Conservation (phyloP, 1,140 invertebrate species). For the Marisa cornuarietis region DNA sequence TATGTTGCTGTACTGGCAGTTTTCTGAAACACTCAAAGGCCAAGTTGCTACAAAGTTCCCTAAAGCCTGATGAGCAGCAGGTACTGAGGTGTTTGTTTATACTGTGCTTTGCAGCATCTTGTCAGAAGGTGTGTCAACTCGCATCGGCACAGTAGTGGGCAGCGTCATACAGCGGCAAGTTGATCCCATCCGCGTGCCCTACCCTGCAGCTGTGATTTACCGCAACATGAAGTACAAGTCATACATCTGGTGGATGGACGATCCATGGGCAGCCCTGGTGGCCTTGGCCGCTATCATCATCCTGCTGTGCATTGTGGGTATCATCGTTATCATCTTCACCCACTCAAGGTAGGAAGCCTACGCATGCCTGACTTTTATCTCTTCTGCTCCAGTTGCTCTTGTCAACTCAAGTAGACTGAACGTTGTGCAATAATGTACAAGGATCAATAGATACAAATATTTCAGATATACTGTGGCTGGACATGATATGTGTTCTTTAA, state of each 20-base stretch:
- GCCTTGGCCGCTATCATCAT: conserved; percentile 86
- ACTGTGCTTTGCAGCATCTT: conserved; percentile 15
- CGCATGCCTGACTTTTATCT: too few relatives aligned
- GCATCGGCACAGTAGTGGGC: conserved; percentile 7
- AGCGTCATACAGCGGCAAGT: not conserved
- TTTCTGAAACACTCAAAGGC: too few relatives aligned
- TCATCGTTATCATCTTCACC: conserved; percentile 89
- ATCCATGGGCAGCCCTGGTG: conserved; percentile 87
- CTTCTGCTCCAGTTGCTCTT: too few relatives aligned
- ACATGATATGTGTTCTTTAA: too few relatives aligned
- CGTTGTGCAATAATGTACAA: too few relatives aligned
- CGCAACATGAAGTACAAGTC: conserved; percentile 39
- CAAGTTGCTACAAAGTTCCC: too few relatives aligned
- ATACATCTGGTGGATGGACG: conserved; percentile 67
- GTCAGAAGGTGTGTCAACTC: conserved; percentile 7
- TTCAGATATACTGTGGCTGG: too few relatives aligned
- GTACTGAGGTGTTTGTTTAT: not conserved
- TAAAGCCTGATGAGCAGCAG: too few relatives aligned
- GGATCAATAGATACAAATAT: too few relatives aligned
- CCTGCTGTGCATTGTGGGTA: conserved; percentile 83
- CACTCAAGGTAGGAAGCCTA: conserved; percentile 81
- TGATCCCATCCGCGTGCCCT: conserved; percentile 36
- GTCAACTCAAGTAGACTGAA: too few relatives aligned
- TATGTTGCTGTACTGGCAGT: too few relatives aligned
- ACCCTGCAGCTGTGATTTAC: conserved; percentile 16